phyloP scores from a whole-genome alignment of 2,888 invertebrate species.

The Ditylenchus weischeri region DNA sequence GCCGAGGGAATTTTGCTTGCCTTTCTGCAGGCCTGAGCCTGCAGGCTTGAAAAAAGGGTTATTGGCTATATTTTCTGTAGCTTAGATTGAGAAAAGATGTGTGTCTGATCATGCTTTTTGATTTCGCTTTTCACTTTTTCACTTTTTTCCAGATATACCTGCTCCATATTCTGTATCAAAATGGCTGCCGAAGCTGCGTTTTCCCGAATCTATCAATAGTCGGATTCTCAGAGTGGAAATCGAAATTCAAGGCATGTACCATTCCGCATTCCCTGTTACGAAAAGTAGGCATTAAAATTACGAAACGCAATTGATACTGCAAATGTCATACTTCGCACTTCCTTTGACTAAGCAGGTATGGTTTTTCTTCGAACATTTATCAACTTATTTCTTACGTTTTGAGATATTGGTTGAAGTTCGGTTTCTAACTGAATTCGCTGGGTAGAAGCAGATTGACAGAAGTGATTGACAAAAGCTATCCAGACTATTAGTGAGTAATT shows the following conservation, averaged over 20 bases:
- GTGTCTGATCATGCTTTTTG: too few relatives aligned
- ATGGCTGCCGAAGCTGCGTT: background rate
- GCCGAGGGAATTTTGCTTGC: too few relatives aligned
- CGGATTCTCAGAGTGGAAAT: background rate
- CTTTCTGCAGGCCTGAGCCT: too few relatives aligned
- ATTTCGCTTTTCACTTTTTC: too few relatives aligned
- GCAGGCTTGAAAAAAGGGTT: too few relatives aligned
- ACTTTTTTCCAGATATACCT: too few relatives aligned
- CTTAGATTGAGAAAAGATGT: too few relatives aligned
- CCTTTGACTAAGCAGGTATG: slow-evolving; percentile 28
- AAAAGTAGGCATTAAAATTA: slow-evolving; percentile 87
- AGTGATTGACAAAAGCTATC: slow-evolving; percentile 88
- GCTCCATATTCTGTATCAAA: background rate
- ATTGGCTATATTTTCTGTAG: too few relatives aligned
- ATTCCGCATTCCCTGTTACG: slow-evolving; percentile 92
- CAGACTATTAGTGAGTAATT: slow-evolving; percentile 66
- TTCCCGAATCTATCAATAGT: background rate
- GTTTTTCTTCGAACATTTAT: background rate
- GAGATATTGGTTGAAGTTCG: slow-evolving; percentile 35
- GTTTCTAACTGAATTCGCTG: slow-evolving; percentile 59
- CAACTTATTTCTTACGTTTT: background rate
- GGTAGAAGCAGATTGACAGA: slow-evolving; percentile 84
- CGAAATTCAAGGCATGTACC: slow-evolving; percentile 62
- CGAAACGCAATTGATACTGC: slow-evolving; percentile 88
- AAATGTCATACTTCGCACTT: slow-evolving; percentile 73